A percentile compares a stretch with the other conserved stretches of the same genome.
Conservation (phyloP, 2,797 vertebrate genomes). For the Acanthopagrus latus region DNA sequence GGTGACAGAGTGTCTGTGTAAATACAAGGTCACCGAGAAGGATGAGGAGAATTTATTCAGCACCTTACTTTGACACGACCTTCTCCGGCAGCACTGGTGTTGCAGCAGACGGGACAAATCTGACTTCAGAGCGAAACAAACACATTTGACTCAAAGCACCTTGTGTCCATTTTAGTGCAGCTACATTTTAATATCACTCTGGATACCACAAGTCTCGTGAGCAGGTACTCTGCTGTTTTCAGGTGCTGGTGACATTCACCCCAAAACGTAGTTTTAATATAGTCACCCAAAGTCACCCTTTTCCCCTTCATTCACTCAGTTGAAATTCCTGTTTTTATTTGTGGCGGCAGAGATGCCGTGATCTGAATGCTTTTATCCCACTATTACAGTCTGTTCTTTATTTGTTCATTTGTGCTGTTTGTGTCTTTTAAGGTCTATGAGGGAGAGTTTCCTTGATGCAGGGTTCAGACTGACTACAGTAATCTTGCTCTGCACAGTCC, state of each 20-base stretch:
- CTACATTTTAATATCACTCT: constrained; percentile 71
- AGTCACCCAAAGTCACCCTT: constrained; percentile 3
- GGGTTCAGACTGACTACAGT: constrained; percentile 40
- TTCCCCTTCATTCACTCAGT: constrained; percentile 25
- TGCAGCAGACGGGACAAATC: constrained; percentile 26
- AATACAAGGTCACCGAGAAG: constrained; percentile 40
- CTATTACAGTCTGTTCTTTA: constrained; percentile 52
- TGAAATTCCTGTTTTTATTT: constrained; percentile 64
- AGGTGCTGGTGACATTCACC: constrained; percentile 68
- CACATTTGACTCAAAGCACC: constrained; percentile 37
- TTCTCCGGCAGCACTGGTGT: constrained; percentile 36
- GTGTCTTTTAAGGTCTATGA: constrained; percentile 68
- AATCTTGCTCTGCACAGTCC: constrained; percentile 57
- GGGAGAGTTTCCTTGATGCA: constrained; percentile 57
- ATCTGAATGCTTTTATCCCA: constrained; percentile 66
- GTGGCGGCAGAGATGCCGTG: constrained; percentile 49
- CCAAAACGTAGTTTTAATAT: constrained; percentile 53
- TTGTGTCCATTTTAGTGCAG: constrained; percentile 69
- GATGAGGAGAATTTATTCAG: constrained; percentile 46
- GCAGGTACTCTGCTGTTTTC: constrained; percentile 57
- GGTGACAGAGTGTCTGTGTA: constrained; percentile 34
- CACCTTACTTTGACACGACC: constrained; percentile 68
- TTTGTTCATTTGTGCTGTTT: constrained; percentile 59
- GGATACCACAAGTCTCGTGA: constrained; percentile 34
- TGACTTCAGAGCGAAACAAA: constrained; percentile 38